Evolutionary conservation across 2,888 invertebrate species (phyloP).

Genomic region (Harpagoxenus sublaevis): DNA sequence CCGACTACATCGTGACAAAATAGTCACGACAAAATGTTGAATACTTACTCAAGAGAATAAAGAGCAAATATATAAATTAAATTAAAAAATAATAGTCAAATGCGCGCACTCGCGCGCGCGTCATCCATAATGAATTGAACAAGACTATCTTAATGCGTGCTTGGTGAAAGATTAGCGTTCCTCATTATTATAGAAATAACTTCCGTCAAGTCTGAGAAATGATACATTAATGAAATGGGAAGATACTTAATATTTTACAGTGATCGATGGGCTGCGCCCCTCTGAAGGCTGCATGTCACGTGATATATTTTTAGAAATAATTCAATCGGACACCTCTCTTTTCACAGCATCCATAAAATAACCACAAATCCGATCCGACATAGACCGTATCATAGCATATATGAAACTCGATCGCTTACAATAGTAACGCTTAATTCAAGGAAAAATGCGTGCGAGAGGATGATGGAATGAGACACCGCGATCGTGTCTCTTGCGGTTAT

Average conservation of each 20-base stretch:
- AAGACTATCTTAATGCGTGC: background rate
- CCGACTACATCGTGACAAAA: background rate
- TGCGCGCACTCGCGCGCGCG: background rate
- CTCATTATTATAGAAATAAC: background rate
- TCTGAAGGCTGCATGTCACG: background rate
- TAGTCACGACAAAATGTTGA: background rate
- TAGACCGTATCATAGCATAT: conserved; percentile 56
- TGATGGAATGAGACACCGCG: background rate
- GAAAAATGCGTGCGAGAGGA: background rate
- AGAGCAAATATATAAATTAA: background rate
- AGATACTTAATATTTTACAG: background rate
- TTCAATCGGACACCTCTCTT: conserved; percentile 35
- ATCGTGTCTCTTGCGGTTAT: conserved; percentile 5
- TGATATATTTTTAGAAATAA: conserved; percentile 41
- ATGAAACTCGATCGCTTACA: conserved; percentile 65
- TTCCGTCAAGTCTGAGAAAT: background rate
- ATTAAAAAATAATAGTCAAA: background rate
- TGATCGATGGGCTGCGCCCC: background rate
- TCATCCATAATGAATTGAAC: background rate
- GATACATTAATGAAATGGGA: background rate
- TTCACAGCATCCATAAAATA: conserved; percentile 47
- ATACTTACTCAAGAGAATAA: background rate
- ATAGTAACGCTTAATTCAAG: conserved; percentile 55
- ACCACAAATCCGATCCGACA: conserved; percentile 69
- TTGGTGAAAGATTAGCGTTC: background rate